Percentiles rank a stretch among this genome's conserved stretches.
Conservation (phyloP, 2,797 vertebrate genomes). For the Leontopithecus rosalia region DNA sequence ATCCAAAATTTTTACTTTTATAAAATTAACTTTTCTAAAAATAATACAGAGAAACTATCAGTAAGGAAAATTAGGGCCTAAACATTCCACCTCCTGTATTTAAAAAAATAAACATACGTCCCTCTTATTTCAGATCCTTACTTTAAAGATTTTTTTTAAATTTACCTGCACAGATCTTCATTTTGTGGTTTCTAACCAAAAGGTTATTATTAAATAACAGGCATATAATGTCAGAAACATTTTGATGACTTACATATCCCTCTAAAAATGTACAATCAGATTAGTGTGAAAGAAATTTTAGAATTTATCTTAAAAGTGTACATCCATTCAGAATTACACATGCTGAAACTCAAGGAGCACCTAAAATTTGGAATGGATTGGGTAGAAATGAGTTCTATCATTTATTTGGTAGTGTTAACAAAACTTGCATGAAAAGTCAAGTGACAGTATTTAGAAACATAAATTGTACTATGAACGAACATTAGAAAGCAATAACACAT, state of each 20-base stretch:
- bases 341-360: background rate
- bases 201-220: constrained; percentile 33
- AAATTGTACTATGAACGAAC: background rate
- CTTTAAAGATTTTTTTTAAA: background rate
- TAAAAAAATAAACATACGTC: background rate
- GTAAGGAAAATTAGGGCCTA: background rate
- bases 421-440: background rate
- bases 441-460: background rate
- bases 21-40: background rate
- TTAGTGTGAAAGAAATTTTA: background rate
- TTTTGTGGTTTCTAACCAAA: background rate
- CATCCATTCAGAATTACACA: background rate
- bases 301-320: background rate
- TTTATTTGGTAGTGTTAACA: background rate
- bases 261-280: background rate
- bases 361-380: background rate
- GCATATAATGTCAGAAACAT: background rate
- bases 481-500: background rate
- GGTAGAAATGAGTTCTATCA: background rate
- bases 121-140: background rate
- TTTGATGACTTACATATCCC: background rate
- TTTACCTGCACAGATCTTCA: background rate
- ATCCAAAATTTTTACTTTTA: background rate
- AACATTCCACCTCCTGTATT: background rate
- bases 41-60: background rate